Base-by-base conservation (phyloP, 1,140 invertebrate genomes). In the Chymomyza costata region DNA sequence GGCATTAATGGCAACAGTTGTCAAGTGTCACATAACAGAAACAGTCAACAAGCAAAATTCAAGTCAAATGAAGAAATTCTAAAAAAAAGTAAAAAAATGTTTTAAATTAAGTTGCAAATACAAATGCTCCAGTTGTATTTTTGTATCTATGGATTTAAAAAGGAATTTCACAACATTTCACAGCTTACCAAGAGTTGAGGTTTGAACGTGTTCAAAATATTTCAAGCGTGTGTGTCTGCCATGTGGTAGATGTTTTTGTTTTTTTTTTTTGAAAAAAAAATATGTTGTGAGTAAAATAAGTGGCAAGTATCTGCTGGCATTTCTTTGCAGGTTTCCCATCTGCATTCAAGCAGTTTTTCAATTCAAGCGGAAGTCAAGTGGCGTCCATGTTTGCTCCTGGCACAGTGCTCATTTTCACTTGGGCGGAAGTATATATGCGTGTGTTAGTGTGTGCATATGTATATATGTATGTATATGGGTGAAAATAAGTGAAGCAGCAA, bases 1-100 rank as follows among this genome's bases (percentile, higher is more conserved):
- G 31, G 31, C 13, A 74, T 80, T 80, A 81, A 80, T 80, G 73
- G 73, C 73, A 78, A 78, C 73, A 78, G 73, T 80, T 80, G 73
- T 80, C 64, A 73, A 25, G 54, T 54, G 38, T 51, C 59, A 63
- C 58, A 41, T 61, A 59, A 28, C 15, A 25, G 40, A 15, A 32
- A n/a, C 39, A 51, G 18, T 6, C 5, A 43, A 43, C 25, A 32
- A 50, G 34, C n/a, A 5, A 46, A 7, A 25, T 19, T 18, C 18
- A 37, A 25, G 21, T 37, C 34, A 16, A 51, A 53, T 47, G 56
- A 47, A 54, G 63, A 58, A n/a, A n/a, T n/a, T n/a, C n/a, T n/a
- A n/a, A n/a, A n/a, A n/a, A n/a, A n/a, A n/a, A n/a, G n/a, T n/a
- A n/a, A n/a, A n/a, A n/a, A n/a, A n/a, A n/a, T n/a, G n/a, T n/a